Evolutionary conservation across 1,140 invertebrate genomes (phyloP), one percentile per base, ranked within the genome.

Genomic region (Bursaphelenchus mucronatus): DNA sequence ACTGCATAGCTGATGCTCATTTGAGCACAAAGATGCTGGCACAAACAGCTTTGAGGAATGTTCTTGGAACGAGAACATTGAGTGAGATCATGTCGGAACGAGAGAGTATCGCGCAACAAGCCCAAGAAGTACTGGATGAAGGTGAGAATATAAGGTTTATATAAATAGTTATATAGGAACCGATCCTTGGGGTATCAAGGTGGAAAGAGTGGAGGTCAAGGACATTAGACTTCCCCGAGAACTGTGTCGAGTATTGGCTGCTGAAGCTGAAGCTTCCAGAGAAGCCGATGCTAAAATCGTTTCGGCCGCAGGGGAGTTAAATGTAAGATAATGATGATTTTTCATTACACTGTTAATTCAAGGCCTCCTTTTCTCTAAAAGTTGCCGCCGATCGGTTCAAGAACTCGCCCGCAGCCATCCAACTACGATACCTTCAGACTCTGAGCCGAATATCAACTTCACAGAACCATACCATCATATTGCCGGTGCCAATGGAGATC

Each of bases 1-100:
- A 64, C 7, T 54, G 56, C 19, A 69, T 74, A 7, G 46, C 61
- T 9, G 76, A 78, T 55, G 71, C 76, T 17, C 66, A 70, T 17
- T 49, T 74, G 44, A 65, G 61, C 17, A 78, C 76, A 10, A 66
- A 71, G 10, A 71, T 73, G 53, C 56, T 78, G 0, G 76, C 76
- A 11, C 76, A 78, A 61, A 76, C 76, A 15, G 78, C 76, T 0
- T 82, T 94, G 4, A 83, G 91, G 15, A 95, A 93, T 79, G 90
- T 94, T 0, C 84, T 97, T n/a, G 93, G 93, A 50, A 96, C 92
- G 21, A 86, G 90, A 55, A 91, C 91, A 78, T 84, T 97, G 52
- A 88, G 90, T 7, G 90, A 94, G 82, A 89, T 94, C 55, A 84
- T 94, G 11, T 88, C 90, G 3, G 92, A 96, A 75, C 84, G 92